phyloP scores from a whole-genome alignment of 2,113 vertebrate genomes.

The Colius striatus region DNA sequence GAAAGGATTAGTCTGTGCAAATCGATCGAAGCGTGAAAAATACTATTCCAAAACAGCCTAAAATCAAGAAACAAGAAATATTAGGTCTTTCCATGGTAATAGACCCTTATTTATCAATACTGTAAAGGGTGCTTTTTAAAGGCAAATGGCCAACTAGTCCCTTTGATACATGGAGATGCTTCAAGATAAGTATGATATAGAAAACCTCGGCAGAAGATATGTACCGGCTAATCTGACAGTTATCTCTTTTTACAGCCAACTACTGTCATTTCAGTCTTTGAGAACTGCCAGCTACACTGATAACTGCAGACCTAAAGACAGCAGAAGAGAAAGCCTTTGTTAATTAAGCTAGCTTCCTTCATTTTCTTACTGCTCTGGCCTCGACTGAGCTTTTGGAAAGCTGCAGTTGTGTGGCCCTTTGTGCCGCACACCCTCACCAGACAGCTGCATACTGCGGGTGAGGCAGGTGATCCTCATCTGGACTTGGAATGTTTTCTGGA shows the following conservation, averaged over 20 bases:
- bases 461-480: not conserved
- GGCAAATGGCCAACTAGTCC: constrained; percentile 36
- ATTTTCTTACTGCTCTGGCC: not conserved
- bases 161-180: constrained; percentile 60
- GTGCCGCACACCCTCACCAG: not conserved
- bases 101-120: constrained; percentile 13
- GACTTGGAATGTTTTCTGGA: not conserved
- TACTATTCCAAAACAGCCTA: not conserved
- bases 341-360: constrained; percentile 29
- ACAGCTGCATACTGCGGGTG: not conserved
- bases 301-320: not conserved
- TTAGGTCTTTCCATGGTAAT: constrained; percentile 7
- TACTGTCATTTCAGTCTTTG: constrained; percentile 45
- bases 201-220: constrained; percentile 36
- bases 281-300: not conserved
- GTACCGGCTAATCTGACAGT: constrained; percentile 42
- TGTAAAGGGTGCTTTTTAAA: constrained; percentile 8
- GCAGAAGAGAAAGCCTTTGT: constrained; percentile 29
- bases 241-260: constrained; percentile 53
- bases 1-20: not conserved
- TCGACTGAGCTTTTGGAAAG: not conserved
- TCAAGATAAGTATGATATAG: constrained; percentile 57
- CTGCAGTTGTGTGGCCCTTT: not conserved
- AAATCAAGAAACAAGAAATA: constrained; percentile 13
- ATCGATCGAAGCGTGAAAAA: not conserved